These are phyloP conservation scores for Drosophila fulvimacula DNA, from an alignment of 2,888 invertebrate species.

Conservation along the genomic window DNA sequence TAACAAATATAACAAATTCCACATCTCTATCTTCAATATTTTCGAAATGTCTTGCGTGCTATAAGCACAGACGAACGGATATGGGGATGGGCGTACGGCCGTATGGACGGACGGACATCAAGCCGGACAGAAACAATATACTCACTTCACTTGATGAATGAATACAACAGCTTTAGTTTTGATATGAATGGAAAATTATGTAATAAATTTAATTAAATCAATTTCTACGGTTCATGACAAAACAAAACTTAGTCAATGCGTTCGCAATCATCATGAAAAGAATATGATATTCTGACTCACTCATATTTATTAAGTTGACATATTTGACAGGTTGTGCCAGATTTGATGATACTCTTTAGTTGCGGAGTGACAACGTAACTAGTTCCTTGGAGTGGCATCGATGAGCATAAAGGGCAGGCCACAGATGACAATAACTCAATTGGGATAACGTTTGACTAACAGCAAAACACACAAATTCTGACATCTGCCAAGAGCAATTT, in stretches of 20 bases:
- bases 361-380: background rate
- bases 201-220: background rate
- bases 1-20: background rate
- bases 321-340: background rate
- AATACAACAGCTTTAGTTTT: too few relatives aligned
- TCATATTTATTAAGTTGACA: background rate
- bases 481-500: constrained; percentile 68
- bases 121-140: background rate
- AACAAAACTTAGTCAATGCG: background rate
- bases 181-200: background rate
- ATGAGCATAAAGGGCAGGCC: background rate
- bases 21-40: background rate
- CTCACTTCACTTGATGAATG: background rate
- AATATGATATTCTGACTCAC: background rate
- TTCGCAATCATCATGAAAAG: background rate
- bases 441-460: constrained; percentile 26
- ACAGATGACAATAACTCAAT: constrained; percentile 21
- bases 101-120: too few relatives aligned
- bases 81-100: too few relatives aligned
- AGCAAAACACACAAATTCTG: constrained; percentile 19
- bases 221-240: background rate
- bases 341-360: background rate
- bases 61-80: too few relatives aligned
- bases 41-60: too few relatives aligned
- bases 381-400: background rate